Percentiles rank a stretch among this genome's conserved stretches.
Conservation (phyloP, 2,888 invertebrate species). For the Drosophila silvestris region DNA sequence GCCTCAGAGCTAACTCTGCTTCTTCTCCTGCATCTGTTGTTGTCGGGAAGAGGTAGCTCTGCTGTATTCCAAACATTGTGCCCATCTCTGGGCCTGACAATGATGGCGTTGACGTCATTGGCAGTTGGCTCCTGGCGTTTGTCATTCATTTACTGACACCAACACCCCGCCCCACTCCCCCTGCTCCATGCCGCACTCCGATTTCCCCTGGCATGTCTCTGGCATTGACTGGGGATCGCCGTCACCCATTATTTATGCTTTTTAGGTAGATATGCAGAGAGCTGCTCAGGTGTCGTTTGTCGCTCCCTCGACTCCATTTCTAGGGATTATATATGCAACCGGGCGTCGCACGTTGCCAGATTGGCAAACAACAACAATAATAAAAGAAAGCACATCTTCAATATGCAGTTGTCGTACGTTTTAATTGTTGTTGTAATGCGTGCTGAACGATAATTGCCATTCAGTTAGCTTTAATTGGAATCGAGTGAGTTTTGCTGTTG, state of each 20-base stretch:
- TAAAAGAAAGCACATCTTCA: constrained; percentile 62
- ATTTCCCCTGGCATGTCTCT: not conserved
- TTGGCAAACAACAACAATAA: constrained; percentile 4
- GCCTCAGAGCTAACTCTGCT: constrained; percentile 32
- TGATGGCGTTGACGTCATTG: constrained; percentile 79
- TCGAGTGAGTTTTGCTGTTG: constrained; percentile 10
- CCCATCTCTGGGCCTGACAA: constrained; percentile 51
- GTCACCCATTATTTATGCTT: constrained; percentile 74
- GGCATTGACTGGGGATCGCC: constrained; percentile 7
- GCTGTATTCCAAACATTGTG: constrained; percentile 49
- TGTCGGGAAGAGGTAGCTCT: constrained; percentile 22
- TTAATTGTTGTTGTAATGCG: constrained; percentile 81
- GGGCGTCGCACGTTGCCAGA: constrained; percentile 39
- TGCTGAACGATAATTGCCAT: constrained; percentile 61
- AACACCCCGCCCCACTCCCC: not conserved
- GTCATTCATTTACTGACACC: constrained; percentile 67
- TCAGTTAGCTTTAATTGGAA: constrained; percentile 41
- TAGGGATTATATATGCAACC: constrained; percentile 13
- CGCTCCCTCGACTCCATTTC: constrained; percentile 20
- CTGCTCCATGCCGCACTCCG: not conserved
- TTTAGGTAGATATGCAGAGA: constrained; percentile 59
- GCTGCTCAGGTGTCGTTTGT: constrained; percentile 10
- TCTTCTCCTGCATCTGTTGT: not conserved
- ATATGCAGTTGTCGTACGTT: constrained; percentile 81
- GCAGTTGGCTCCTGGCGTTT: constrained; percentile 67